Conservation (phyloP, 2,113 vertebrate genomes). For the Carollia perspicillata region DNA sequence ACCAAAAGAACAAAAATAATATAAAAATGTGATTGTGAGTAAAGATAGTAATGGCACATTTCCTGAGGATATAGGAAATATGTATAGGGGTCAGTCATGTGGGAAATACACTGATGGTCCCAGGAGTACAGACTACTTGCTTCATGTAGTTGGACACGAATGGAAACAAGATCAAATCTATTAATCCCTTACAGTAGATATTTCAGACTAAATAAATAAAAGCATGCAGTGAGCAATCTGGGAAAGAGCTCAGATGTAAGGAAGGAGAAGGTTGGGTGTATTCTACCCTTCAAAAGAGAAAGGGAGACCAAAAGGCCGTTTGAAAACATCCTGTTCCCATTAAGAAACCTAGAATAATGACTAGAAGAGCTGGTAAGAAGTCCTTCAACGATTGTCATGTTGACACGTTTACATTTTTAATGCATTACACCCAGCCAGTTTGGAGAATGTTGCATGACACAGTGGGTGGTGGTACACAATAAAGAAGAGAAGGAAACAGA, state of each 20-base stretch:
- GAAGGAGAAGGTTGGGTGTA: fast-evolving
- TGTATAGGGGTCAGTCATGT: not conserved
- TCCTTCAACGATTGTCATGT: not conserved
- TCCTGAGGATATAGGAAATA: not conserved
- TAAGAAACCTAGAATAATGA: not conserved
- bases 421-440: not conserved
- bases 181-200: not conserved
- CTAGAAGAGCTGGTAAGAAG: not conserved
- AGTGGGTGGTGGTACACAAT: not conserved
- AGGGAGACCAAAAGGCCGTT: not conserved
- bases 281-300: not conserved
- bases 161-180: not conserved
- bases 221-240: not conserved
- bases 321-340: not conserved
- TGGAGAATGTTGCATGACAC: not conserved
- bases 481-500: not conserved
- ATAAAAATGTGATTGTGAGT: not conserved
- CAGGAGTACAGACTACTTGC: not conserved
- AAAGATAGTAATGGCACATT: not conserved
- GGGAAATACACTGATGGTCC: not conserved
- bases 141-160: not conserved
- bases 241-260: not conserved
- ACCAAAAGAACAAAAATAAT: not conserved
- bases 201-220: not conserved
- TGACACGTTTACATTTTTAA: not conserved